Percentiles rank a stretch among this genome's conserved stretches.
Evolutionary conservation across 92 coral and sea anemone species (phyloP).

Genomic region (Pocillopora grandis): DNA sequence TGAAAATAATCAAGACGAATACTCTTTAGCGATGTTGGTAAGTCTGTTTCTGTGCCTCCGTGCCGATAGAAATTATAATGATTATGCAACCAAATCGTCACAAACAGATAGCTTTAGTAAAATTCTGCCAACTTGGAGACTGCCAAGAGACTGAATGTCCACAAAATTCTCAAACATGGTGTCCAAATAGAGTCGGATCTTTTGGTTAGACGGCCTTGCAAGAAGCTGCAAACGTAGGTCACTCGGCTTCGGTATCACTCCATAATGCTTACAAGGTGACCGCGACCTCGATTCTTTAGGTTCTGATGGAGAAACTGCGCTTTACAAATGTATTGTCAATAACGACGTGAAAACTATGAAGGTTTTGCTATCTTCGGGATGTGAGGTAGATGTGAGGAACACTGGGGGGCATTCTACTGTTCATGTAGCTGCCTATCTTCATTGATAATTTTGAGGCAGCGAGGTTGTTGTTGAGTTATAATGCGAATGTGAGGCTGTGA

Average conservation of each 20-base stretch:
- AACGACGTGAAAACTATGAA: conserved; percentile 9
- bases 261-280: not conserved
- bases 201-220: conserved; percentile 11
- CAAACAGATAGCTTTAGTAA: not conserved
- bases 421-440: conserved; percentile 2
- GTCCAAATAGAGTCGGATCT: not conserved
- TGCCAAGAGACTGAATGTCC: not conserved
- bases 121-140: conserved; percentile 4
- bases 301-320: conserved; percentile 11
- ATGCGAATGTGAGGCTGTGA: not conserved
- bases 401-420: not conserved
- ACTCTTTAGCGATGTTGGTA: not conserved
- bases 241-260: not conserved
- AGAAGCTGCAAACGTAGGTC: conserved; percentile 10
- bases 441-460: not conserved
- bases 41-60: no score
- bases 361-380: conserved; percentile 1
- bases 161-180: conserved; percentile 2
- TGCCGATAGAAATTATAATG: no score
- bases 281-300: conserved; percentile 2
- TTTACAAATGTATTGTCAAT: not conserved
- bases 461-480: not conserved
- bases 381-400: not conserved
- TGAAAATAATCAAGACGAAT: conserved; percentile 47
- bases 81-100: no score